Evolutionary conservation across 2,797 vertebrate genomes (phyloP).

Genomic region (Xiphophorus birchmanni): DNA sequence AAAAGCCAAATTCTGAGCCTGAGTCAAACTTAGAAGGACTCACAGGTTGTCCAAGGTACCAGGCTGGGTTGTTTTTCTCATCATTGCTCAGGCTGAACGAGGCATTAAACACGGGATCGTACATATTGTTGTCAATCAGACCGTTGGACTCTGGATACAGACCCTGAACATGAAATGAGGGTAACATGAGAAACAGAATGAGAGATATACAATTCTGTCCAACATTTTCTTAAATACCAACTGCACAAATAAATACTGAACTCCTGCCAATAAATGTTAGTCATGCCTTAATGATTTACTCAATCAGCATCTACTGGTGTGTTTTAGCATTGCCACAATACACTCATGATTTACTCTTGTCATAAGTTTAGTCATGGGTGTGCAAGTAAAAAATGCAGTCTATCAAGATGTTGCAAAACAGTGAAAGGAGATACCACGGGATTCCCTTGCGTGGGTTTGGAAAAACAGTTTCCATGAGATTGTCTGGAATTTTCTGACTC

Average conservation of each 20-base stretch:
- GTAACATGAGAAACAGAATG: not conserved
- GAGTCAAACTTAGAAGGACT: slow-evolving; percentile 32
- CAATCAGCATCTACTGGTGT: not conserved
- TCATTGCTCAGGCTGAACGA: slow-evolving; percentile 76
- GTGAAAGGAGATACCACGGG: not conserved
- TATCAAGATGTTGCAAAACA: not conserved
- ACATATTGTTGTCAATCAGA: slow-evolving; percentile 83
- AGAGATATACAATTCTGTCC: not conserved
- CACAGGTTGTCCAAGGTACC: slow-evolving; percentile 84
- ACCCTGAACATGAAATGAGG: slow-evolving; percentile 64
- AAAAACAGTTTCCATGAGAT: not conserved
- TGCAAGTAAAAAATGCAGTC: not conserved
- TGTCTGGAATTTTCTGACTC: not conserved
- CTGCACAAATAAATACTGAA: not conserved
- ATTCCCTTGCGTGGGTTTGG: not conserved
- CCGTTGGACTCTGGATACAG: slow-evolving; percentile 84
- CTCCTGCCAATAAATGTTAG: no score
- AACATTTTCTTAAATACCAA: not conserved
- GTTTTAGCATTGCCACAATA: not conserved
- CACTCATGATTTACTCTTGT: no score
- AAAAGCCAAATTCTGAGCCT: not conserved
- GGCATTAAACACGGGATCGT: slow-evolving; percentile 78
- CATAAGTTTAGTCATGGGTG: not conserved
- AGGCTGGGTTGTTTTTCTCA: slow-evolving; percentile 79
- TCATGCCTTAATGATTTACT: no score